Conservation (phyloP, 1,140 invertebrate genomes). For the Chelonus insularis region DNA sequence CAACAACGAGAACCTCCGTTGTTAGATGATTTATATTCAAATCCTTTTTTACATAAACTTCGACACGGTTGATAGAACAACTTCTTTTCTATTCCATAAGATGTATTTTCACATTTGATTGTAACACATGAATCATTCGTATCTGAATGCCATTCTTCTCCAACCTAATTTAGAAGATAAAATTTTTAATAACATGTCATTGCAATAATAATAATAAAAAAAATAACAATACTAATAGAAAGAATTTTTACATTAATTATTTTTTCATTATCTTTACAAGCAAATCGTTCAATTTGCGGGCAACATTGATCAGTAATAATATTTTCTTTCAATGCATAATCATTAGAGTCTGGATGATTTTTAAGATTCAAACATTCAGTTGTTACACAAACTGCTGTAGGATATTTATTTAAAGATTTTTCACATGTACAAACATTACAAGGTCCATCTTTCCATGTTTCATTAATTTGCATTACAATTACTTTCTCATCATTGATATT, state of each 20-base stretch:
- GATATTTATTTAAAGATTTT: conserved; percentile 33
- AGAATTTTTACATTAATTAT: conserved; percentile 57
- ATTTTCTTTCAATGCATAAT: conserved; percentile 62
- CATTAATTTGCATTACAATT: conserved; percentile 61
- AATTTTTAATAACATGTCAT: not conserved
- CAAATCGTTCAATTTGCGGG: conserved; percentile 60
- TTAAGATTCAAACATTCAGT: conserved; percentile 53
- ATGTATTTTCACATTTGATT: conserved; percentile 57
- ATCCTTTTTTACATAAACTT: conserved; percentile 49
- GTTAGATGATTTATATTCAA: conserved; percentile 48
- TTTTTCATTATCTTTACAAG: conserved; percentile 64
- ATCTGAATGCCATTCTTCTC: conserved; percentile 63
- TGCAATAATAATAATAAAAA: conserved; percentile 8
- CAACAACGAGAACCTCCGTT: conserved; percentile 63
- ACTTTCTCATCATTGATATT: conserved; percentile 50
- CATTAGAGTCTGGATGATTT: conserved; percentile 49
- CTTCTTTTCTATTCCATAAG: conserved; percentile 54
- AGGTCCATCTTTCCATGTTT: conserved; percentile 70
- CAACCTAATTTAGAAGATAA: conserved; percentile 45
- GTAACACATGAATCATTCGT: conserved; percentile 59
- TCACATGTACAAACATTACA: conserved; percentile 68
- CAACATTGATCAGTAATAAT: conserved; percentile 66
- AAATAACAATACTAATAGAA: conserved; percentile 9
- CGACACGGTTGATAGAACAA: conserved; percentile 45
- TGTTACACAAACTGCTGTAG: conserved; percentile 47